Base-by-base conservation (phyloP, 2,888 invertebrate species). In the Daptonema setosum region DNA sequence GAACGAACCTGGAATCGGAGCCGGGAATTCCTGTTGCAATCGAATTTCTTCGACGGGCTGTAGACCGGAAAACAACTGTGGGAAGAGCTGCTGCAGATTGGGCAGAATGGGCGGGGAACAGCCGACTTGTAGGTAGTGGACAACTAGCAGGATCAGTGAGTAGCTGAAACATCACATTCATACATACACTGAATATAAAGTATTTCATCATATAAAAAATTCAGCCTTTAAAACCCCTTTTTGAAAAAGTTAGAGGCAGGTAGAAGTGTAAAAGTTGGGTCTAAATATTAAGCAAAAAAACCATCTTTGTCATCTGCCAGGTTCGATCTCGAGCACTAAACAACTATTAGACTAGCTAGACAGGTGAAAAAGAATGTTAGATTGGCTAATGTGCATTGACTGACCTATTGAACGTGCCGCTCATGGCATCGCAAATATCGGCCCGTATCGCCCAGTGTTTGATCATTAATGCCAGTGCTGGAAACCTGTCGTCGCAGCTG, bases 391-490 rank as follows among this genome's bases (percentile, higher is more conserved):
- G n/a, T n/a, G n/a, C n/a, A n/a, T 45, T n/a, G 20, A 29, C 52
- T 29, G 2, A 66, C 65, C 65, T 65, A 58, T 67, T 68, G 35
- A 68, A 63, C 5, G 63, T 66, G 20, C 68, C 68, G n/a, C 47
- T 54, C 57, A 59, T 56, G 1, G 69, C 63, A 54, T 66, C 64
- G 28, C 60, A 61, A 5, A 70, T 63, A 0, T 60, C 64, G n/a
- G 58, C 59, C 2, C 51, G 54, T 25, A 65, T 64, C 11, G 69
- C 69, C 68, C 68, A 69, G 55, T 70, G 67, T 55, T 69, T 69
- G 24, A 69, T 56, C 14, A 66, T 28, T 1, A 69, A 57, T 14
- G 64, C 62, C 14, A 69, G 53, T 0, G 65, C 64, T 17, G 67
- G 65, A 54, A 68, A 67, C 11, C 68, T 61, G 17, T 60, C 61